Conservation (phyloP, 2,113 vertebrate genomes). For the Antennarius striatus region DNA sequence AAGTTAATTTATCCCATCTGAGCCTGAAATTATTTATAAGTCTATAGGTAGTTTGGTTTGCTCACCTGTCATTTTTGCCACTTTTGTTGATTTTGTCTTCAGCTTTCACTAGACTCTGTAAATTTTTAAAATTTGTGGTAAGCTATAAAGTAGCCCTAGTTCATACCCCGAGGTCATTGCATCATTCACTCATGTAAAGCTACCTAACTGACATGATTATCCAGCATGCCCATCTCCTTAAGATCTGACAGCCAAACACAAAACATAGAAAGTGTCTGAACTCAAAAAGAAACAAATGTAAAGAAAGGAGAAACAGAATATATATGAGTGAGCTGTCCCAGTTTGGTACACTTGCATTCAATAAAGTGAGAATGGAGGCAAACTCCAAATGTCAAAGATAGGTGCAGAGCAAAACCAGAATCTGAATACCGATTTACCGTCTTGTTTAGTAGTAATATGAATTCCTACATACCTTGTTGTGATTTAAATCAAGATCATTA, state of each 20-base stretch:
- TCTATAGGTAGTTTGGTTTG: slow-evolving; percentile 27
- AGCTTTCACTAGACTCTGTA: slow-evolving; percentile 44
- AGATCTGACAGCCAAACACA: slow-evolving; percentile 33
- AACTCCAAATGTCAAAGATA: slow-evolving; percentile 39
- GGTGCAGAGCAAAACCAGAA: slow-evolving; percentile 54
- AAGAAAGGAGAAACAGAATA: slow-evolving; percentile 15
- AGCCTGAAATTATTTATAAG: slow-evolving; percentile 40
- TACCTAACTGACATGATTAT: slow-evolving; percentile 37
- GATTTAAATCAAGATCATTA: slow-evolving; percentile 82
- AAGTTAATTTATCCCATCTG: background rate
- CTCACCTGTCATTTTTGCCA: slow-evolving; percentile 38
- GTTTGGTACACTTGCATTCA: slow-evolving; percentile 48
- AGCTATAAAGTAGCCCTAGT: slow-evolving; percentile 50
- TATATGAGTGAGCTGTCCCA: slow-evolving; percentile 29
- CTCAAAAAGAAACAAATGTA: slow-evolving; percentile 3
- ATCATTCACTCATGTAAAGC: slow-evolving; percentile 44
- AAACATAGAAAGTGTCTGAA: slow-evolving; percentile 22
- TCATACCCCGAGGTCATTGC: slow-evolving; percentile 44
- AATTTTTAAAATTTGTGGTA: slow-evolving; percentile 40
- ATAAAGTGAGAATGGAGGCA: slow-evolving; percentile 60
- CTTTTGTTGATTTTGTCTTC: slow-evolving; percentile 49
- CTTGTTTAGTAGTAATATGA: slow-evolving; percentile 58
- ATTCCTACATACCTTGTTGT: slow-evolving; percentile 63
- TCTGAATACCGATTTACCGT: slow-evolving; percentile 67
- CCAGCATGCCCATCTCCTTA: slow-evolving; percentile 26